Conservation (phyloP, 92 coral and sea anemone species). For the Epizoanthus scotinus region DNA sequence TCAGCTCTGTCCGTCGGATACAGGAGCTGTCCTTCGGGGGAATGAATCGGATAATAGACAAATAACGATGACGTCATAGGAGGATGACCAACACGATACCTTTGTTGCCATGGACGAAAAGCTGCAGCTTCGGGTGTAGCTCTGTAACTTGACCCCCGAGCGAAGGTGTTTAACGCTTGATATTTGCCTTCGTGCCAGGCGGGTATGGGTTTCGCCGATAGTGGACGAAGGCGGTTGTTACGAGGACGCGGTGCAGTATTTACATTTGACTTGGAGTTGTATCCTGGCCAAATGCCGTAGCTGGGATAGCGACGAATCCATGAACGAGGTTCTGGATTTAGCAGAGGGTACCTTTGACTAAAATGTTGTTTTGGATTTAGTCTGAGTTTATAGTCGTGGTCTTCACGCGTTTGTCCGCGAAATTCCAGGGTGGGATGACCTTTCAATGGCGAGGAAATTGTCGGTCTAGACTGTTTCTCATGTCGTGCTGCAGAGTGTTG, state of each 20-base stretch:
- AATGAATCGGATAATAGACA: not conserved
- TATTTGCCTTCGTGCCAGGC: not conserved
- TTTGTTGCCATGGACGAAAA: constrained; percentile 8
- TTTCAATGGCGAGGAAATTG: not conserved
- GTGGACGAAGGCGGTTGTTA: not conserved
- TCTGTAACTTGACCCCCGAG: not conserved
- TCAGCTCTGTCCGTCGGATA: constrained; percentile 35
- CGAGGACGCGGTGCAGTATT: not conserved
- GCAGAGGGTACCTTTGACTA: not conserved
- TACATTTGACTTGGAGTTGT: not conserved
- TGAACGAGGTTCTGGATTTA: not conserved
- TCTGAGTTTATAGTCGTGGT: not conserved
- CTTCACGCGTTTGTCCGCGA: not conserved
- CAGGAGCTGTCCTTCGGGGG: not conserved
- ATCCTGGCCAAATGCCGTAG: not conserved
- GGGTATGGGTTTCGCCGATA: not conserved
- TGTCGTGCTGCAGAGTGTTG: not conserved
- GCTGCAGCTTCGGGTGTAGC: not conserved
- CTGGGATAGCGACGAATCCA: not conserved
- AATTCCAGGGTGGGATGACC: not conserved
- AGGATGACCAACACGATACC: not conserved
- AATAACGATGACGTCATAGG: not conserved
- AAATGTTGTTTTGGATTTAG: not conserved
- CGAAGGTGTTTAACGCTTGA: not conserved
- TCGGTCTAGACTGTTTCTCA: not conserved